Evolutionary conservation across 1,140 invertebrate species (phyloP), one percentile per base, ranked within the genome.

Genomic region (Drosophila burlai): DNA sequence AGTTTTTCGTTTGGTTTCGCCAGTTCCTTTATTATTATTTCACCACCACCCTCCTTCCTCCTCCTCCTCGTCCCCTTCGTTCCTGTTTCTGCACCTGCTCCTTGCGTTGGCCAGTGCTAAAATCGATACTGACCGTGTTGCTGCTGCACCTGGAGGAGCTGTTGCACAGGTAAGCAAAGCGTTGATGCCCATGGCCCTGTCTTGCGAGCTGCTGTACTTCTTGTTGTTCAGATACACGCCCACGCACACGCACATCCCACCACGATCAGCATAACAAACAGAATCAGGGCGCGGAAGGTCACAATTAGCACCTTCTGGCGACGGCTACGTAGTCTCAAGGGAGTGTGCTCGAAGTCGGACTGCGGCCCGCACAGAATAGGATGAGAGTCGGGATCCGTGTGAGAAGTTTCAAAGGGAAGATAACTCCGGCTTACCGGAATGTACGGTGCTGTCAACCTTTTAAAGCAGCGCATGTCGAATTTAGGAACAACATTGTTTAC

Each of bases 61-160:
- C 47, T 49, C 36, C 11, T 18, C 21, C 29, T 7, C 31, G 9
- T 42, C 40, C 13, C 18, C 29, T 29, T 45, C 24, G 24, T 24
- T 61, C 46, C 4, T 21, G 11, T 18, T 21, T 18, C 21, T 38
- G 18, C 34, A 38, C 52, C 21, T 24, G 34, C 34, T 40, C 34
- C 52, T 71, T 36, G 36, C 21, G 9, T 18, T 64, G 73, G 80
- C 64, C 73, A 67, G 71, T 81, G 43, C 38, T 90, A 47, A 89
- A 90, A 85, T 90, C 85, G 60, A 85, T 89, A 81, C 34, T 81
- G 24, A 50, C 47, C 38, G 52, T 61, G 8, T 43, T 54, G 38
- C 47, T 74, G 18, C 57, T 84, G 29, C 55, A 55, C n/a, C 59
- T 81, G 66, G 55, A 76, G 9, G 24, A 47, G 31, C 55, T 76